Conservation (phyloP, 2,888 invertebrate species). For the Parelbella ahira region DNA sequence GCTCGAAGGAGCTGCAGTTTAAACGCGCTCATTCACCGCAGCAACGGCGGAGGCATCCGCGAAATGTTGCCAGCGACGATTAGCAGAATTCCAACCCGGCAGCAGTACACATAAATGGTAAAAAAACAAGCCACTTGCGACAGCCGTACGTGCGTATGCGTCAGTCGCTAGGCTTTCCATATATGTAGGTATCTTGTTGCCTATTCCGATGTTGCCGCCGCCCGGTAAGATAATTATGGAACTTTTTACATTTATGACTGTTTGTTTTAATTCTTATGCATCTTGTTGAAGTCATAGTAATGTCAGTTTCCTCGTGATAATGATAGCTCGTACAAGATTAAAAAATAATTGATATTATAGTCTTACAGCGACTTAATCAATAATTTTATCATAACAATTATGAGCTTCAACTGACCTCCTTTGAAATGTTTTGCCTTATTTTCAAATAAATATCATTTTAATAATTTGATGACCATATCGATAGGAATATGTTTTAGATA, state of each 20-base stretch:
- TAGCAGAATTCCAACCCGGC: slow-evolving; percentile 72
- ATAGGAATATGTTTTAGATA: no score
- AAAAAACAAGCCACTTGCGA: slow-evolving; percentile 69
- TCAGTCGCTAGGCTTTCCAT: slow-evolving; percentile 58
- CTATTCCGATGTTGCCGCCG: slow-evolving; percentile 40
- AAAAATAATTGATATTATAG: no score
- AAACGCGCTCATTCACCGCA: slow-evolving; percentile 71
- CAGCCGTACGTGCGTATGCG: slow-evolving; percentile 47
- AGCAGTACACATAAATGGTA: slow-evolving; percentile 66
- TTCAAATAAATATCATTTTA: no score
- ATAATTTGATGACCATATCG: no score
- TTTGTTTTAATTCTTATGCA: slow-evolving; percentile 33
- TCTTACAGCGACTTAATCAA: no score
- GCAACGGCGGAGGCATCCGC: slow-evolving; percentile 62
- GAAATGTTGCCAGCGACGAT: slow-evolving; percentile 71
- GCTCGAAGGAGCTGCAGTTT: slow-evolving; percentile 40
- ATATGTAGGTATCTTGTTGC: slow-evolving; percentile 39
- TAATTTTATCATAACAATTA: no score
- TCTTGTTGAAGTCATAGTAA: slow-evolving; percentile 16
- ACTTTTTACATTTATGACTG: slow-evolving; percentile 34
- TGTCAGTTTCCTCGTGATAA: no score
- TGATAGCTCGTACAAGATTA: no score
- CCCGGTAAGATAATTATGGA: slow-evolving; percentile 47
- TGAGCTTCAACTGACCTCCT: no score
- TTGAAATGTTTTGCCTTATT: no score